Base-by-base conservation (phyloP, 2,888 invertebrate species). In the Eupelmus urozonus region DNA sequence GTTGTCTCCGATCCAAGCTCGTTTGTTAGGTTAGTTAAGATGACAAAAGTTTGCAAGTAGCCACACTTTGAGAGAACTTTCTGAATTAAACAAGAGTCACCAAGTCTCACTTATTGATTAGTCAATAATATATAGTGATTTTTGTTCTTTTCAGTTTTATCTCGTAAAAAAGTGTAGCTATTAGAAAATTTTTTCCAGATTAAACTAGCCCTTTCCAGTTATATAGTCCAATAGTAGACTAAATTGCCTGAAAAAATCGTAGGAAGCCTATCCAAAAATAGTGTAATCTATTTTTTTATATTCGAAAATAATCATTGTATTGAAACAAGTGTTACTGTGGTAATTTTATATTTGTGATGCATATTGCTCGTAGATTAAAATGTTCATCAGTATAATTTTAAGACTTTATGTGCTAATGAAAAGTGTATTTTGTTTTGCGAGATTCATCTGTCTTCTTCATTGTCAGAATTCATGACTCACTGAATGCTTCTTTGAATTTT, bases 1-100 rank as follows among this genome's bases (percentile, higher is more conserved):
- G 57, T 69, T 78, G 60, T 66, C 60, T 66, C 40, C 45, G 18
- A 62, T 63, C 72, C 67, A 75, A 67, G 75, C 67, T 75, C 66
- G 66, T 40, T 67, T 75, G 59, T 78, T 76, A 67, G 63, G 53
- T 34, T n/a, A n/a, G n/a, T n/a, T n/a, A n/a, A n/a, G n/a, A n/a
- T n/a, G n/a, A n/a, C n/a, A 18, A 18, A n/a, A n/a, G n/a, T n/a
- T n/a, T n/a, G n/a, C n/a, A n/a, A n/a, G n/a, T n/a, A n/a, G n/a
- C n/a, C n/a, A n/a, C n/a, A n/a, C n/a, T n/a, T n/a, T n/a, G n/a
- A n/a, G n/a, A n/a, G n/a, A n/a, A n/a, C n/a, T n/a, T n/a, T n/a
- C n/a, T n/a, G n/a, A n/a, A n/a, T n/a, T n/a, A n/a, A n/a, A n/a
- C n/a, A n/a, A n/a, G n/a, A n/a, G n/a, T n/a, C n/a, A n/a, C n/a